phyloP scores from a whole-genome alignment of 2,888 invertebrate species.

The Tillus elongatus region DNA sequence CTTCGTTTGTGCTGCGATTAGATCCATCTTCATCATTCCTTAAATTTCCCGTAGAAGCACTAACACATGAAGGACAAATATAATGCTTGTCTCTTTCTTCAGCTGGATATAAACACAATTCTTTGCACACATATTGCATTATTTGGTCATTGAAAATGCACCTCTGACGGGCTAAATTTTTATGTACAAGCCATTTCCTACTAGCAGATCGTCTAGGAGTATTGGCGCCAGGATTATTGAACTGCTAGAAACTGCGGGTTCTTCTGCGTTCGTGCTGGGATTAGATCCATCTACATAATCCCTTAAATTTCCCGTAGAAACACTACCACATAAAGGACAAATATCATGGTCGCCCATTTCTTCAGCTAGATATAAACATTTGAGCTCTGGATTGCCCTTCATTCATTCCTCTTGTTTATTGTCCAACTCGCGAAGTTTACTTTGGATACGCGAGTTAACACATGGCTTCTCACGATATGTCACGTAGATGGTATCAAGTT shows the following conservation, averaged over 20 bases:
- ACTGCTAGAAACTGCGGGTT: constrained; percentile 45
- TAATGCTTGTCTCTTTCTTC: constrained; percentile 56
- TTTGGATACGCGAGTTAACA: no score
- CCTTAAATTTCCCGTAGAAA: constrained; percentile 50
- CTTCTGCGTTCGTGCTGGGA: constrained; percentile 85
- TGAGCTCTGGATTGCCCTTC: constrained; percentile 88
- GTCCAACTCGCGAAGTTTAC: constrained; percentile 83
- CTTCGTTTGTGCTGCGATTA: constrained; percentile 86
- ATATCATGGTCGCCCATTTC: constrained; percentile 52
- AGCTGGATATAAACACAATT: constrained; percentile 80
- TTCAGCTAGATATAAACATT: constrained; percentile 79
- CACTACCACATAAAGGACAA: constrained; percentile 49
- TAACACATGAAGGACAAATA: constrained; percentile 48
- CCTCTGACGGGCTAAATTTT: constrained; percentile 45
- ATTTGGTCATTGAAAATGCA: constrained; percentile 55
- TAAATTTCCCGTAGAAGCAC: constrained; percentile 47
- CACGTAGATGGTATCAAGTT: no score
- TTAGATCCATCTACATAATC: constrained; percentile 95
- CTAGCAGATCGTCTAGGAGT: constrained; percentile 39
- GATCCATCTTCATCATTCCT: constrained; percentile 92
- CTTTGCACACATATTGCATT: no score
- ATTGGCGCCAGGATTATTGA: constrained; percentile 25
- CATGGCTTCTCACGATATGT: no score
- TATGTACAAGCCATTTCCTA: constrained; percentile 43
- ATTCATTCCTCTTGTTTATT: constrained; percentile 88